Percentiles rank a stretch among this genome's conserved stretches.
These are phyloP conservation scores for Mactra quadrangularis DNA, from an alignment of 1,140 invertebrate species.

Conservation along the genomic window DNA sequence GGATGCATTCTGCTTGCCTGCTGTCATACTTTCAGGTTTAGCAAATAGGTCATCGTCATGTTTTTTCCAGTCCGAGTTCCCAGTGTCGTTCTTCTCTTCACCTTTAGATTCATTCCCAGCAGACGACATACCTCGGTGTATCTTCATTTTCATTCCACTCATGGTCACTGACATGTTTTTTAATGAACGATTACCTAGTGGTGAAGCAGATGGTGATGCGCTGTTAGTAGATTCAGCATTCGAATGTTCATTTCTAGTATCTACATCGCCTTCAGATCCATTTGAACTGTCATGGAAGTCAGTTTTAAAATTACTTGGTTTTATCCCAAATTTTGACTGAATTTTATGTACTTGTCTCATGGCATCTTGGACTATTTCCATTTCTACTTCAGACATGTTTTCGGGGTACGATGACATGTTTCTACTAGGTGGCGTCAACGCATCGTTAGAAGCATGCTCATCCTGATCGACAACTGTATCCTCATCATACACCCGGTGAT, in stretches of 20 bases:
- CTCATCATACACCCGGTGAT: slow-evolving; percentile 5
- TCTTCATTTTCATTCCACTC: slow-evolving; percentile 42
- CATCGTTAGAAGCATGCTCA: not conserved
- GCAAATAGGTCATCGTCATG: not conserved
- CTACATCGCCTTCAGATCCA: not conserved
- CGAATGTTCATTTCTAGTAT: not conserved
- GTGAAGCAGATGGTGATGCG: not conserved
- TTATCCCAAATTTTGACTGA: slow-evolving; percentile 27
- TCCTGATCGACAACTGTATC: slow-evolving; percentile 15
- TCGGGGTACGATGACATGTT: not conserved
- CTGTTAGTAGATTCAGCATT: not conserved
- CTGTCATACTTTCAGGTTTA: not conserved
- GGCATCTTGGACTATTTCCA: slow-evolving; percentile 1
- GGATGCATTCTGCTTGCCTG: not conserved
- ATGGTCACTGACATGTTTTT: not conserved
- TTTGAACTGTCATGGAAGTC: too few species aligned
- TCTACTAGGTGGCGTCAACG: not conserved
- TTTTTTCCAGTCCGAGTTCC: not conserved
- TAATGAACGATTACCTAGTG: too few species aligned
- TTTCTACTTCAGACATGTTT: not conserved
- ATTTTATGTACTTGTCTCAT: slow-evolving; percentile 38
- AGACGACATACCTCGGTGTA: slow-evolving; percentile 1
- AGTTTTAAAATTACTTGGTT: not conserved
- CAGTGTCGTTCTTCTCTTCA: too few species aligned
- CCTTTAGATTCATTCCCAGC: not conserved